Percentiles rank a stretch among this genome's conserved stretches.
Conservation (phyloP, 1,140 invertebrate genomes). For the Drosophila watanabei region DNA sequence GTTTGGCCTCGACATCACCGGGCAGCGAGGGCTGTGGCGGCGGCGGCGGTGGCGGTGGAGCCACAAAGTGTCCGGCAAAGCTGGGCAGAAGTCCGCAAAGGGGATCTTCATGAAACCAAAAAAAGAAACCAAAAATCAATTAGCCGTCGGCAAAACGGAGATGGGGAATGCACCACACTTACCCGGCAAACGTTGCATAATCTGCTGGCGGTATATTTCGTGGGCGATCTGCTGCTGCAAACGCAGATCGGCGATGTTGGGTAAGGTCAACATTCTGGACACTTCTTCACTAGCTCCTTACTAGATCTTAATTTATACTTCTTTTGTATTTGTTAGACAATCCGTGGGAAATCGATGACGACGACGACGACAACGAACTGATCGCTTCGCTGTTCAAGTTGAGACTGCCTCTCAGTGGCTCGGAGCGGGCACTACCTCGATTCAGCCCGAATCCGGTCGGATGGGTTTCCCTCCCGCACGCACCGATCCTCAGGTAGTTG, state of each 20-base stretch:
- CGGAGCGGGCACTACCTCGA: conserved; percentile 44
- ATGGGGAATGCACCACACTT: conserved; percentile 32
- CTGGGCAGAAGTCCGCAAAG: conserved; percentile 73
- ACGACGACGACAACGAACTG: conserved; percentile 47
- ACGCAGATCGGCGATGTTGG: conserved; percentile 80
- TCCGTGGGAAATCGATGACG: conserved; percentile 5
- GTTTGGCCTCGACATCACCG: conserved; percentile 86
- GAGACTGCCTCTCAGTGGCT: conserved; percentile 59
- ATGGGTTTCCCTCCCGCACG: conserved; percentile 32
- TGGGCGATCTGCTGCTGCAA: conserved; percentile 85
- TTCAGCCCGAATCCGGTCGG: conserved; percentile 72
- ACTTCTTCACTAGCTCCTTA: conserved; percentile 2
- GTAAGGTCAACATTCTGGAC: conserved; percentile 73
- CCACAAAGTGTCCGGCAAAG: conserved; percentile 63
- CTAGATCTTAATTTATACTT: conserved; percentile 1
- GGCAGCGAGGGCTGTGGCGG: conserved; percentile 73
- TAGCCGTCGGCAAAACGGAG: conserved; percentile 59
- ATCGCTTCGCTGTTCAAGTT: conserved; percentile 64
- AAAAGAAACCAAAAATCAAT: not conserved
- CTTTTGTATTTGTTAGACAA: not conserved
- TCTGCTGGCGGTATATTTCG: conserved; percentile 85
- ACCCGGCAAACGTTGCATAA: conserved; percentile 85
- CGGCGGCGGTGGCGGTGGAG: conserved; percentile 41
- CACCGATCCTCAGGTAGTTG: conserved; percentile 62
- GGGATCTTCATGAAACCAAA: conserved; percentile 66